phyloP scores from a whole-genome alignment of 92 coral and sea anemone genomes.

The Palythoa grandis region DNA sequence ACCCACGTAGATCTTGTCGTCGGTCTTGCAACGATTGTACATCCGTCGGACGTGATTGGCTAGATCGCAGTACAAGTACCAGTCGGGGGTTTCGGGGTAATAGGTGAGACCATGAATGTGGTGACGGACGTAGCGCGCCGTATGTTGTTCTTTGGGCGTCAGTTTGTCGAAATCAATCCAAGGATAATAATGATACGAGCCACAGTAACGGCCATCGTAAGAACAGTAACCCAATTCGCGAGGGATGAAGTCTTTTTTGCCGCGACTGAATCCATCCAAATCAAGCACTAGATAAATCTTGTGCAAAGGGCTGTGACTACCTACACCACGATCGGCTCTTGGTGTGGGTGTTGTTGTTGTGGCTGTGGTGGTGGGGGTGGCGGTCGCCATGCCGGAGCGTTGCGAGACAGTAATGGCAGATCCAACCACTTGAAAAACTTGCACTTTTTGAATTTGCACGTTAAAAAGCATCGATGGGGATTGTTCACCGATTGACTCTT shows the following conservation, averaged over 20 bases:
- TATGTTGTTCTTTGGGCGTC: background rate
- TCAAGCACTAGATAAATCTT: background rate
- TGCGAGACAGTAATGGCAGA: background rate
- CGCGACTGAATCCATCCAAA: background rate
- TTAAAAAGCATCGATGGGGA: background rate
- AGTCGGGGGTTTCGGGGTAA: background rate
- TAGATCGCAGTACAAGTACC: background rate
- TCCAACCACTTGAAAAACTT: background rate
- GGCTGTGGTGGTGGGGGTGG: too few relatives aligned
- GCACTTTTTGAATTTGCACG: background rate
- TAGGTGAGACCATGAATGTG: conserved; percentile 8
- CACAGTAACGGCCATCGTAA: background rate
- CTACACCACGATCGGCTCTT: too few relatives aligned
- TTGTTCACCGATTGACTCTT: background rate
- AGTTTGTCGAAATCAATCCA: background rate
- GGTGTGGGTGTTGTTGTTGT: background rate
- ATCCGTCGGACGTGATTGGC: background rate
- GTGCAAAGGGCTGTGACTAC: too few relatives aligned
- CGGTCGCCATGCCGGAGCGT: background rate
- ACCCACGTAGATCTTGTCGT: background rate
- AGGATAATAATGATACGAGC: conserved; percentile 6
- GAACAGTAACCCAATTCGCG: conserved; percentile 22
- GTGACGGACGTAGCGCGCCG: background rate
- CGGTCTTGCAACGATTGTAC: background rate
- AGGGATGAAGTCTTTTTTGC: background rate